Conservation (phyloP, 2,888 invertebrate species). For the Eilema sororculum region DNA sequence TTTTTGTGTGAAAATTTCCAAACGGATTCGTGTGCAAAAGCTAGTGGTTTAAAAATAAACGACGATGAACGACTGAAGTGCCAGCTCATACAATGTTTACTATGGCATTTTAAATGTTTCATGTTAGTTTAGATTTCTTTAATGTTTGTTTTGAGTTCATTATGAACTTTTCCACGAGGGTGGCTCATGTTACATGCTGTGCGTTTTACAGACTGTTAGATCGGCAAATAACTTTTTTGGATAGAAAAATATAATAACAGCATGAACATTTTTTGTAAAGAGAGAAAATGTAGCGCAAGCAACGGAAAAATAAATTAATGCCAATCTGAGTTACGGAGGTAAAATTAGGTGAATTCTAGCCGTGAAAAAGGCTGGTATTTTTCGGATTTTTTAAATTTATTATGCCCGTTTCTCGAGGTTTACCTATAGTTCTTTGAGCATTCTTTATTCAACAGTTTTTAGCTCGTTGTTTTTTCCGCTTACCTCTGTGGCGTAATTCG, state of each 20-base stretch:
- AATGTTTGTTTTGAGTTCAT: not conserved
- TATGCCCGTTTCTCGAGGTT: too few relatives aligned
- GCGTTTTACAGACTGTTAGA: not conserved
- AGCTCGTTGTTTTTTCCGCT: too few relatives aligned
- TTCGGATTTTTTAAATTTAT: not conserved
- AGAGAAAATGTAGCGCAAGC: not conserved
- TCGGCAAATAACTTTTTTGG: not conserved
- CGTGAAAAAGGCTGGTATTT: not conserved
- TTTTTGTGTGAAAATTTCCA: constrained; percentile 40
- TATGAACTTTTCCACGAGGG: not conserved
- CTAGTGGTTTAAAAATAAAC: constrained; percentile 50
- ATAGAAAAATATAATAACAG: not conserved
- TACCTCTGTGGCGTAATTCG: too few relatives aligned
- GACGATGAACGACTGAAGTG: constrained; percentile 21
- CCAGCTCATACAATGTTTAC: constrained; percentile 40
- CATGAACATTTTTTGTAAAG: not conserved
- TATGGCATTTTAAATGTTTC: constrained; percentile 13
- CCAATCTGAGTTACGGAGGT: not conserved
- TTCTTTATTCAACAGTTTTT: too few relatives aligned
- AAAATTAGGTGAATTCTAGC: not conserved
- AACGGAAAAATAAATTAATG: not conserved
- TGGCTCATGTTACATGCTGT: not conserved
- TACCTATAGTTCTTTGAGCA: too few relatives aligned
- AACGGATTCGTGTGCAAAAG: constrained; percentile 50
- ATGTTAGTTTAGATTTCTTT: not conserved